Conservation (phyloP, 2,797 vertebrate genomes). For the Ptychobarbus kaznakovi region DNA sequence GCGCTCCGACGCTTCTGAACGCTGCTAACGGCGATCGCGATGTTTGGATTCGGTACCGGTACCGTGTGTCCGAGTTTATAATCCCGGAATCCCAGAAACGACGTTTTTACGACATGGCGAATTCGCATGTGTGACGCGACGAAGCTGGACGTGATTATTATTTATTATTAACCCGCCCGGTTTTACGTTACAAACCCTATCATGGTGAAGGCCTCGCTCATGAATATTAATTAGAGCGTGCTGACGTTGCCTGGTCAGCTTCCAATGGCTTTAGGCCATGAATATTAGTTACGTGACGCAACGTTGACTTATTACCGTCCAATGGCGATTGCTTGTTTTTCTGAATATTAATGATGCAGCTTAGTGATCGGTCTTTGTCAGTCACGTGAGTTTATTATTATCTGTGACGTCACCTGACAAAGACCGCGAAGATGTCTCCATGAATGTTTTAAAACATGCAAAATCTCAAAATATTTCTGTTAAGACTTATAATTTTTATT, state of each 20-base stretch:
- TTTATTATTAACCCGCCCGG: not conserved
- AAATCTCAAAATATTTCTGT: not conserved
- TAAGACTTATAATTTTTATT: not conserved
- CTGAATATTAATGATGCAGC: not conserved
- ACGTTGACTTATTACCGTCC: not conserved
- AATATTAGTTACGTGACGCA: not conserved
- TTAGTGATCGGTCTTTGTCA: no score
- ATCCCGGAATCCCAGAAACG: not conserved
- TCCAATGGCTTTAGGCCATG: not conserved
- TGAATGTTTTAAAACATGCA: not conserved
- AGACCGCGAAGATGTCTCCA: not conserved
- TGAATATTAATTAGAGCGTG: not conserved
- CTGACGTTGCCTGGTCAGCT: not conserved
- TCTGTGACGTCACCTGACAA: no score
- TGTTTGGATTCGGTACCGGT: not conserved
- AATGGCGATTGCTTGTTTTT: not conserved
- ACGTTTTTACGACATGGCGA: not conserved
- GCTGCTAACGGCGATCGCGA: not conserved
- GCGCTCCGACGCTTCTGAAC: not conserved
- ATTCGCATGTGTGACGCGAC: not conserved
- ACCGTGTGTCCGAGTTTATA: not conserved
- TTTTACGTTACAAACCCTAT: not conserved
- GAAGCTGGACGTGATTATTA: not conserved
- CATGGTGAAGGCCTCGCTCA: not conserved
- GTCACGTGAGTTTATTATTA: no score